phyloP scores from a whole-genome alignment of 2,113 vertebrate species.

The Ploceus nigricollis region DNA sequence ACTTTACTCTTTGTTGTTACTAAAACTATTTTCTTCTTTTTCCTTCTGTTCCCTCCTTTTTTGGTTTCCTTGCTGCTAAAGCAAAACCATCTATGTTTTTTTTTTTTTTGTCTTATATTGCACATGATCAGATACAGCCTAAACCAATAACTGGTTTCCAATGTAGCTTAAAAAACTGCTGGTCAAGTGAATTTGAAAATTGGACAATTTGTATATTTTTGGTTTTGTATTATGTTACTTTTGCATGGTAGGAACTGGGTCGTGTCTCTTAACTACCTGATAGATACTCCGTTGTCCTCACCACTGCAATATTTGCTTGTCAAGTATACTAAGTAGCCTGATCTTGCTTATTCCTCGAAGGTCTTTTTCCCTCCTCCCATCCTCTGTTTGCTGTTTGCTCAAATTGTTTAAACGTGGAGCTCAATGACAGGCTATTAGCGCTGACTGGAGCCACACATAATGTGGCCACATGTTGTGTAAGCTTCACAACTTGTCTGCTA shows the following conservation, averaged over 20 bases:
- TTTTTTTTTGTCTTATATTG: neutral
- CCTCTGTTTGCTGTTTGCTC: constrained; percentile 60
- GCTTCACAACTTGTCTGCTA: constrained; percentile 64
- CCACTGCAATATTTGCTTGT: neutral
- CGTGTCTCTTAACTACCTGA: neutral
- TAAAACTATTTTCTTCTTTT: neutral
- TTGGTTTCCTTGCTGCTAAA: neutral
- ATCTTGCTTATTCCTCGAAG: constrained; percentile 46
- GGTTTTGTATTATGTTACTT: neutral
- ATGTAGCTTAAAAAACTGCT: neutral
- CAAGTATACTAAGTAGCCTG: neutral
- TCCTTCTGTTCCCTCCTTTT: neutral
- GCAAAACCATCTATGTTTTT: neutral
- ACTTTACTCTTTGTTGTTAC: neutral
- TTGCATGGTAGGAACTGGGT: neutral
- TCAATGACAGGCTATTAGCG: constrained; percentile 61
- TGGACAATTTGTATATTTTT: neutral
- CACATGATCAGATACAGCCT: neutral
- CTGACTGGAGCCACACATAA: constrained; percentile 58
- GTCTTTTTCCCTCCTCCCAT: constrained; percentile 46
- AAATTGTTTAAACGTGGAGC: constrained; percentile 63
- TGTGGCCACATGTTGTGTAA: constrained; percentile 65
- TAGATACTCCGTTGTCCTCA: neutral
- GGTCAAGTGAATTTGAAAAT: neutral
- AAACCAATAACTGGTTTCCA: neutral